Evolutionary conservation across 2,797 vertebrate genomes (phyloP).

Genomic region (Chelmon rostratus): DNA sequence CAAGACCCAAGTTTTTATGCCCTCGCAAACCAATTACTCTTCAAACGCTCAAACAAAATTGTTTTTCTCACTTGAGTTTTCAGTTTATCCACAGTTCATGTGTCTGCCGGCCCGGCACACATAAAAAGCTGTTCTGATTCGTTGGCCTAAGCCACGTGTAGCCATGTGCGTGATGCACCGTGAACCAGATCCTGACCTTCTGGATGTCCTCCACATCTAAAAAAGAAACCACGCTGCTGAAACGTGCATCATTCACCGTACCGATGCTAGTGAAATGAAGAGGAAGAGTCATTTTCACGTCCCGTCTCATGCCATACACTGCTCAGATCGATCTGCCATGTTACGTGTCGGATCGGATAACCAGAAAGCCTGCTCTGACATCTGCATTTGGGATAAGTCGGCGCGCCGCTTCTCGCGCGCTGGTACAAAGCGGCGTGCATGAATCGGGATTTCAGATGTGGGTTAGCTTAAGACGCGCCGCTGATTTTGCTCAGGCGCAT

Average conservation of each 20-base stretch:
- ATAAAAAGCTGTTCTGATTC: conserved; percentile 10
- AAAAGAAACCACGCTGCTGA: conserved; percentile 13
- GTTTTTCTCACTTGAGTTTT: conserved; percentile 56
- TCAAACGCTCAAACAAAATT: conserved; percentile 33
- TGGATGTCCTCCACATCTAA: background rate
- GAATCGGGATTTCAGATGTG: conserved; percentile 40
- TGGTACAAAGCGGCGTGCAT: conserved; percentile 21
- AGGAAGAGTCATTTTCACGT: conserved; percentile 65
- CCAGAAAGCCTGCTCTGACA: conserved; percentile 89
- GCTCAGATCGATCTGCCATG: conserved; percentile 89
- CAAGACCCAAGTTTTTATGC: conserved; percentile 43
- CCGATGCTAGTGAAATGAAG: conserved; percentile 35
- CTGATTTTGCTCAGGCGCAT: conserved; percentile 57
- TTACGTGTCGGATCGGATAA: conserved; percentile 90
- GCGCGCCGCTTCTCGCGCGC: conserved; percentile 57
- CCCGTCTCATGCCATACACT: conserved; percentile 85
- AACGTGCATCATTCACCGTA: conserved; percentile 18
- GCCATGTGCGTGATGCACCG: background rate
- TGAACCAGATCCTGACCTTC: conserved; percentile 11
- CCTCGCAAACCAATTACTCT: conserved; percentile 49
- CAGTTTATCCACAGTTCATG: conserved; percentile 33
- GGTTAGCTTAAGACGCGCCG: conserved; percentile 42
- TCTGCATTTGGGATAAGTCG: conserved; percentile 82
- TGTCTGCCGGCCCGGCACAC: conserved; percentile 25
- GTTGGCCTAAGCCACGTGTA: conserved; percentile 10